Evolutionary conservation across 2,797 vertebrate genomes (phyloP), one percentile per base, ranked within the genome.

Genomic region (Brotula barbata): DNA sequence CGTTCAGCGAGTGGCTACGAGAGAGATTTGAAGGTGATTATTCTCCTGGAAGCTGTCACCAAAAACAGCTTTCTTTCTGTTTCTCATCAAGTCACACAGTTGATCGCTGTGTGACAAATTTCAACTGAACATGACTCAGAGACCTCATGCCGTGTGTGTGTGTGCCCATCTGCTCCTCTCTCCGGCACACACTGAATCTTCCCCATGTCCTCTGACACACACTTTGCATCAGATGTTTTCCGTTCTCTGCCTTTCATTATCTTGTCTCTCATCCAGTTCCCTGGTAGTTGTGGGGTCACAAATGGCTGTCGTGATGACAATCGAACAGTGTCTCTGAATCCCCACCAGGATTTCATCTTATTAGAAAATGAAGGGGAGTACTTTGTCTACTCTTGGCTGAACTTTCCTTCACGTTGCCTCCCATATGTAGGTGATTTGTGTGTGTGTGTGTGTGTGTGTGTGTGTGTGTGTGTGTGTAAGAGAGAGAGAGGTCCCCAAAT

Each of bases 91-190:
- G 25, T 65, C 56, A 46, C 33, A 75, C 45, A 58, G 52, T 48
- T 63, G 50, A 75, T 64, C 36, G 67, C 14, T 4, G 15, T 16
- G 47, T 67, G 64, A 43, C 43, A 48, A 20, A 28, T 46, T 75
- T 59, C 40, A 33, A 8, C 54, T 40, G n/a, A 75, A 52, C 40
- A 45, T 81, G 75, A 81, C 68, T 83, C 78, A 80, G 28, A 58
- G 52, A 62, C 61, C 13, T 33, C 74, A 71, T 77, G 64, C 64
- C 52, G 46, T 15, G 47, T 43, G 20, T 58, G 49, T 50, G 23
- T 64, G 3, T 42, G 64, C 16, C 17, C 4, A 28, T 46, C 34
- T 47, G 33, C 40, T 58, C 50, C 54, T 68, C 48, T 52, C 67
- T 33, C 23, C 52, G 67, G 49, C 42, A 16, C 15, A 11, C 21